Evolutionary conservation across 2,113 vertebrate genomes (phyloP), one percentile per base, ranked within the genome.

Genomic region (Ailurus styani): DNA sequence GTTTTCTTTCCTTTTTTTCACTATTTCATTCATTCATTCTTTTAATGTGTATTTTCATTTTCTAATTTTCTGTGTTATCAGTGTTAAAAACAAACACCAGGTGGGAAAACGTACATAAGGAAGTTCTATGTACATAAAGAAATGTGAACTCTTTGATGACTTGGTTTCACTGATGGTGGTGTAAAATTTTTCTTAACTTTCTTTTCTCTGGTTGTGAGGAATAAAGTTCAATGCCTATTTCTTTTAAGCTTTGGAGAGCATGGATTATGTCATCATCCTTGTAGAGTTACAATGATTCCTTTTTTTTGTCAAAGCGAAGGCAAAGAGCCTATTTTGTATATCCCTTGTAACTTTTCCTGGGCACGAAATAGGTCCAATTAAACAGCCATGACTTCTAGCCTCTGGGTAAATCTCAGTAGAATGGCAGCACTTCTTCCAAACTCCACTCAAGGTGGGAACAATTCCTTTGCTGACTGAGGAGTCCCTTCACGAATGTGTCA

Each of bases 81-180:
- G 18, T 90, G 6, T 97, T 79, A 93, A 89, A 96, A 95, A 47
- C 29, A 89, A 97, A 84, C 23, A 86, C 2, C 34, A 64, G 84
- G 3, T 91, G 64, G 17, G 17, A 50, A 94, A 73, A 64, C 31
- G 54, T 54, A 40, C 6, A 60, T 62, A 70, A 89, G 88, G 25
- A 68, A 62, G 27, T 45, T 34, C 13, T 83, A 0, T 64, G 21
- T 10, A 40, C 27, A 7, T 66, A 57, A 91, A 87, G 45, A 79
- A 90, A 91, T 57, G 1, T 73, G 37, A 90, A 45, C 7, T 83
- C 34, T 64, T 70, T 47, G 21, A 72, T 77, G 60, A 83, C 70
- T 68, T 34, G 3, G 57, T 50, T 55, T 91, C n/a, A 84, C 6
- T 13, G 14, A n/a, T 57, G 7, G 12, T 90, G 6, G 27, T 64